phyloP scores from a whole-genome alignment of 2,113 vertebrate species.

The Nycticryphes semicollaris region DNA sequence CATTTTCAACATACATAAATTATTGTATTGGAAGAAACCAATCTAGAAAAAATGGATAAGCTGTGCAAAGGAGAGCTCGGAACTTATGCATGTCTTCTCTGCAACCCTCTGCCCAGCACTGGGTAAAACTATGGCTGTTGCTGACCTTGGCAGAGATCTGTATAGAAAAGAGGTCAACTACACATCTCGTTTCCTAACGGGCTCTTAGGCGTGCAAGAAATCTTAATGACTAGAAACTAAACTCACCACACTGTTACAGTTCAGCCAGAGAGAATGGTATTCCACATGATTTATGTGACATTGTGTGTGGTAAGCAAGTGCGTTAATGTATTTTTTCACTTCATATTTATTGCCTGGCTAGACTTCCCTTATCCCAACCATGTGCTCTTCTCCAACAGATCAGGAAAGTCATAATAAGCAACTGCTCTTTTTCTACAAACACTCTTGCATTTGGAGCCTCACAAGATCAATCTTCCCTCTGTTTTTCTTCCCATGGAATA shows the following conservation, averaged over 20 bases:
- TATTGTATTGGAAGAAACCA: background rate
- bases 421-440: conserved; percentile 51
- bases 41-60: background rate
- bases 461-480: background rate
- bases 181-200: background rate
- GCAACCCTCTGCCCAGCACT: background rate
- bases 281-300: conserved; percentile 29
- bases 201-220: conserved; percentile 3
- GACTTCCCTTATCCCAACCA: background rate
- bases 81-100: background rate
- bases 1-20: background rate
- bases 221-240: background rate
- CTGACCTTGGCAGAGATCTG: background rate
- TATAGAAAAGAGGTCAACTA: background rate
- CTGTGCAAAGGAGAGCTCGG: background rate
- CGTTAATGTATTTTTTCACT: conserved; percentile 27
- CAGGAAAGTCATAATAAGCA: conserved; percentile 52
- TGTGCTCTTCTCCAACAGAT: conserved; percentile 6
- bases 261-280: background rate
- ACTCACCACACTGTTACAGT: background rate
- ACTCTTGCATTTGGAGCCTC: background rate
- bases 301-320: conserved; percentile 28
- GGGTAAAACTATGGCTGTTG: background rate
- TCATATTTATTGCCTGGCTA: conserved; percentile 21
- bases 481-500: conserved; percentile 6